Evolutionary conservation across 2,113 vertebrate genomes (phyloP).

Genomic region (Salvator merianae): DNA sequence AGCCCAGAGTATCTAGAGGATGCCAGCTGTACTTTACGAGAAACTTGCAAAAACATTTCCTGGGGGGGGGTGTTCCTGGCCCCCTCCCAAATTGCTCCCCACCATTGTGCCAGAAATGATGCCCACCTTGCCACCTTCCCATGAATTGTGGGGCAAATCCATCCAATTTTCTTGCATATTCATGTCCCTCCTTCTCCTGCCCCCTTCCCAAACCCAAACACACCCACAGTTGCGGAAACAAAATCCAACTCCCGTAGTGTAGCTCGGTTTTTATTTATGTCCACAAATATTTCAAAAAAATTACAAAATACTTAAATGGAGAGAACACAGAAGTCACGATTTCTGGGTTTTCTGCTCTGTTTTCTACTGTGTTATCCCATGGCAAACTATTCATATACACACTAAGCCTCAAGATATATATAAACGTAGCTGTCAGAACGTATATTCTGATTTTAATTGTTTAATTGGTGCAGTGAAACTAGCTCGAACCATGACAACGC

Average conservation of each 20-base stretch:
- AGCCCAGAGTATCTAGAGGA: too few species aligned
- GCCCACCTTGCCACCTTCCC: too few species aligned
- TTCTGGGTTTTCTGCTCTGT: slow-evolving; percentile 98
- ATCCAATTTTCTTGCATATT: too few species aligned
- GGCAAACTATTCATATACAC: slow-evolving; percentile 99
- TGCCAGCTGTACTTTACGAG: too few species aligned
- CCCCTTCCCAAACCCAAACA: too few species aligned
- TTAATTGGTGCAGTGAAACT: slow-evolving; percentile 87
- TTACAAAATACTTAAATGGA: slow-evolving; percentile 99
- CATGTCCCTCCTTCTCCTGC: too few species aligned
- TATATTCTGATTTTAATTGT: slow-evolving; percentile 83
- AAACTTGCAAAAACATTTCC: too few species aligned
- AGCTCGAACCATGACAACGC: slow-evolving; percentile 90
- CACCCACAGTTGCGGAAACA: slow-evolving; percentile 58
- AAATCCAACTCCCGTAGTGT: slow-evolving; percentile 85
- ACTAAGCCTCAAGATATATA: slow-evolving; percentile 99
- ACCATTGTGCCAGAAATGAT: too few species aligned
- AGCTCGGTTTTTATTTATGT: slow-evolving; percentile 99
- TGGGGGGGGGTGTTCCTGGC: too few species aligned
- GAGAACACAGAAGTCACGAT: slow-evolving; percentile 99
- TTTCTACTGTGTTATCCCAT: slow-evolving; percentile 99
- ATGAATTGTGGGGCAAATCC: too few species aligned
- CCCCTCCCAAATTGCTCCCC: too few species aligned
- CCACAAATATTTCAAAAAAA: slow-evolving; percentile 99
- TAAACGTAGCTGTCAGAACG: slow-evolving; percentile 97